Percentiles rank a stretch among this genome's conserved stretches.
phyloP scores from a whole-genome alignment of 2,888 invertebrate genomes.

The Eupeodes luniger region DNA sequence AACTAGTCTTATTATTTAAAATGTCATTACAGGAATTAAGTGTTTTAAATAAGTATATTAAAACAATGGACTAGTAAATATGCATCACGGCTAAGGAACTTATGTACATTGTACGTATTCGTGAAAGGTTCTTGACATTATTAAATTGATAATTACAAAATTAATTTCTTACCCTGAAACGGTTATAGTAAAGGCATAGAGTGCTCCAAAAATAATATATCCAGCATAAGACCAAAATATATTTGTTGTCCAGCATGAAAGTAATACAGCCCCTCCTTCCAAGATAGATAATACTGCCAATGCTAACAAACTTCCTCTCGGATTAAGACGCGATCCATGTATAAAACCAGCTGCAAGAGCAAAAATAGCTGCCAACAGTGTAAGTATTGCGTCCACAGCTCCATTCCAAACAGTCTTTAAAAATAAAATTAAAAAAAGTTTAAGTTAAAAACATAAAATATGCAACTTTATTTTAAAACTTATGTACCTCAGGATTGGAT shows the following conservation, averaged over 20 bases:
- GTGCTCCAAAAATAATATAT: conserved; percentile 90
- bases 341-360: conserved; percentile 86
- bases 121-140: no score
- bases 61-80: no score
- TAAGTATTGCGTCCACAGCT: conserved; percentile 91
- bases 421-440: not conserved
- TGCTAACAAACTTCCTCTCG: conserved; percentile 84
- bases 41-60: no score
- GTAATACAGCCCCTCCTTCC: conserved; percentile 86
- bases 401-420: conserved; percentile 87
- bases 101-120: no score
- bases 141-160: not conserved
- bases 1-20: no score
- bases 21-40: no score
- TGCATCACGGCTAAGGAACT: no score
- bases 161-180: conserved; percentile 80
- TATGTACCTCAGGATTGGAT: conserved; percentile 80
- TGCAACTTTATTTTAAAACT: conserved; percentile 9
- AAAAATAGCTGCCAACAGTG: conserved; percentile 88
- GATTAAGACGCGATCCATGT: conserved; percentile 80
- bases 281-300: conserved; percentile 85
- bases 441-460: not conserved
- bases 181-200: conserved; percentile 88
- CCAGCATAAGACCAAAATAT: conserved; percentile 90
- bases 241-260: conserved; percentile 86